These are phyloP conservation scores for Metalampra italica DNA, from an alignment of 2,888 invertebrate genomes.

Conservation along the genomic window DNA sequence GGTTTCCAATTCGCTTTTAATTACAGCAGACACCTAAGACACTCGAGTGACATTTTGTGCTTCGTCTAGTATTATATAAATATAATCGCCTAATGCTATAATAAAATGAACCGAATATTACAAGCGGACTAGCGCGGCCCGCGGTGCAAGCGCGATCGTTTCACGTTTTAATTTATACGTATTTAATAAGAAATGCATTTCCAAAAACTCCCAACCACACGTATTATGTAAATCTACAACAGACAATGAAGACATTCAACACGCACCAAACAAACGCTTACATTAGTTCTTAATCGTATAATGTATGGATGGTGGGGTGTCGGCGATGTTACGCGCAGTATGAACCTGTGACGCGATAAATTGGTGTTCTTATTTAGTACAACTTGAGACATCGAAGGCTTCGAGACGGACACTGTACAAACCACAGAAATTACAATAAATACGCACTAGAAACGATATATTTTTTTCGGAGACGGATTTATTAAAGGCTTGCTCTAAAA, in stretches of 20 bases:
- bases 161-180: constrained; percentile 54
- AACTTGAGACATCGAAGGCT: constrained; percentile 30
- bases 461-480: too few species aligned
- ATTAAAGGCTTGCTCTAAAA: too few species aligned
- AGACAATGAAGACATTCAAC: constrained; percentile 71
- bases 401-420: constrained; percentile 49
- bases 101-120: constrained; percentile 52
- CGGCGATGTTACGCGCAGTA: constrained; percentile 21
- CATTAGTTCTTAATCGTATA: constrained; percentile 43
- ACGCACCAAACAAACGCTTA: constrained; percentile 64
- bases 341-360: constrained; percentile 29
- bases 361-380: constrained; percentile 24
- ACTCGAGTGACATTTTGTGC: constrained; percentile 70
- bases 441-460: too few species aligned
- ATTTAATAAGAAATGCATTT: constrained; percentile 74
- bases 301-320: constrained; percentile 36
- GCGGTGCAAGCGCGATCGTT: constrained; percentile 69
- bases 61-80: constrained; percentile 54
- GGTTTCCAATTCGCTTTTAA: constrained; percentile 49
- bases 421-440: too few species aligned
- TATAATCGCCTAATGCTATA: constrained; percentile 57
- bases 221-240: constrained; percentile 59
- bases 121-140: constrained; percentile 65
- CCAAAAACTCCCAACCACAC: constrained; percentile 66
- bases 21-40: constrained; percentile 48